phyloP scores from a whole-genome alignment of 2,113 vertebrate species.

The Onychostruthus taczanowskii region DNA sequence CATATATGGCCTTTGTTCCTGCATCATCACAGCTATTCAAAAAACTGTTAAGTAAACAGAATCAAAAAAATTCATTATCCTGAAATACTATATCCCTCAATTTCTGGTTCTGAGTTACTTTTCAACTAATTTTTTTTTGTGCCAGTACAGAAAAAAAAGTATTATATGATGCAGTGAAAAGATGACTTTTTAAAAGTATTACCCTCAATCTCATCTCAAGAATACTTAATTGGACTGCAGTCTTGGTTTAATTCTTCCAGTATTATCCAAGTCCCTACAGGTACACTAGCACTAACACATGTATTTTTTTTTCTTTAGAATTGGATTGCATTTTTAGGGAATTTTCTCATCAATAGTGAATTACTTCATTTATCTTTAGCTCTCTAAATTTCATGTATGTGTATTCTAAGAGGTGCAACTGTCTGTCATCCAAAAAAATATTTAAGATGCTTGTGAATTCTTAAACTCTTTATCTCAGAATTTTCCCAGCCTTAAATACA shows the following conservation, averaged over 20 bases:
- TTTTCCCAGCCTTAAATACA: background rate
- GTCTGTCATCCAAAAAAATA: background rate
- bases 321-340: background rate
- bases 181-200: background rate
- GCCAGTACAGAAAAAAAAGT: background rate
- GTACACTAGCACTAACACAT: rapidly evolving
- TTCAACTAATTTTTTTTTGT: background rate
- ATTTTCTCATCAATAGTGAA: background rate
- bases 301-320: background rate
- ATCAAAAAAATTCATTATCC: background rate
- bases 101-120: background rate
- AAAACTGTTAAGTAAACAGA: background rate
- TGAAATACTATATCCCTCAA: background rate
- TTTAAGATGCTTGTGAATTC: background rate
- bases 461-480: background rate
- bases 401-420: background rate
- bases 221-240: background rate
- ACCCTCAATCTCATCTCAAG: background rate
- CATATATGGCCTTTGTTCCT: background rate
- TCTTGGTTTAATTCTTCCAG: background rate
- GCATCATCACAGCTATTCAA: background rate
- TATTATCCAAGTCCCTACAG: background rate
- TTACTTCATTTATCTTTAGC: background rate
- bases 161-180: background rate
- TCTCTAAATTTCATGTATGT: background rate